These are phyloP conservation scores for Aphis craccivora DNA, from an alignment of 1,140 invertebrate species.

Conservation along the genomic window DNA sequence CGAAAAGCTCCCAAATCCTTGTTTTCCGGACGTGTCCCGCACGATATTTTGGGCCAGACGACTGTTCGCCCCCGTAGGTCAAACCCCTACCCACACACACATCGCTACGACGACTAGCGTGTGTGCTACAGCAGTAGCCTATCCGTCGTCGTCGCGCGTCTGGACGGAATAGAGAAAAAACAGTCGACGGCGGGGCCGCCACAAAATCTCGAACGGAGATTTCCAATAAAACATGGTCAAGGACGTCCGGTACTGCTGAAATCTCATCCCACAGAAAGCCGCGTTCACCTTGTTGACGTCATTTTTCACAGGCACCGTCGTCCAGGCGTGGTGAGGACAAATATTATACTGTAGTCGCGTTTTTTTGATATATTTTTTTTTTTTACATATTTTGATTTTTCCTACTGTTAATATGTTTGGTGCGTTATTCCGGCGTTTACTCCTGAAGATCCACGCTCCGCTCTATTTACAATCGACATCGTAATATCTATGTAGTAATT, in stretches of 20 bases:
- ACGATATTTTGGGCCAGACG: not conserved
- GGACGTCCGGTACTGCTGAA: slow-evolving; percentile 53
- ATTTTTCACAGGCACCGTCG: slow-evolving; percentile 35
- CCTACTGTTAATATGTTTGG: not conserved
- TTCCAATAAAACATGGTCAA: slow-evolving; percentile 57
- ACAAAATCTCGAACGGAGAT: slow-evolving; percentile 33
- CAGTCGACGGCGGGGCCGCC: not conserved
- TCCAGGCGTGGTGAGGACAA: slow-evolving; percentile 53
- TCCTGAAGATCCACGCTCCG: not conserved
- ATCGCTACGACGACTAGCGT: not conserved
- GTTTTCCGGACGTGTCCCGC: not conserved
- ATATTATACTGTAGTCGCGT: not conserved
- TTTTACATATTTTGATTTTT: not conserved
- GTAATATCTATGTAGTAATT: not conserved
- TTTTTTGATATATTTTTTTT: not conserved
- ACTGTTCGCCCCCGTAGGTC: not conserved
- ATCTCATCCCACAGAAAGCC: slow-evolving; percentile 49
- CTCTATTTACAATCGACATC: not conserved
- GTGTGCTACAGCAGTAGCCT: not conserved
- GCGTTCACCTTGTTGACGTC: slow-evolving; percentile 56
- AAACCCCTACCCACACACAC: not conserved
- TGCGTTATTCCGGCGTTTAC: not conserved
- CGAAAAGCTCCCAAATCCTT: not conserved
- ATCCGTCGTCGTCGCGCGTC: not conserved
- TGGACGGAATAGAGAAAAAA: slow-evolving; percentile 2